A percentile compares a stretch with the other conserved stretches of the same genome.
phyloP scores from a whole-genome alignment of 2,888 invertebrate genomes.

The Microctonus brassicae region DNA sequence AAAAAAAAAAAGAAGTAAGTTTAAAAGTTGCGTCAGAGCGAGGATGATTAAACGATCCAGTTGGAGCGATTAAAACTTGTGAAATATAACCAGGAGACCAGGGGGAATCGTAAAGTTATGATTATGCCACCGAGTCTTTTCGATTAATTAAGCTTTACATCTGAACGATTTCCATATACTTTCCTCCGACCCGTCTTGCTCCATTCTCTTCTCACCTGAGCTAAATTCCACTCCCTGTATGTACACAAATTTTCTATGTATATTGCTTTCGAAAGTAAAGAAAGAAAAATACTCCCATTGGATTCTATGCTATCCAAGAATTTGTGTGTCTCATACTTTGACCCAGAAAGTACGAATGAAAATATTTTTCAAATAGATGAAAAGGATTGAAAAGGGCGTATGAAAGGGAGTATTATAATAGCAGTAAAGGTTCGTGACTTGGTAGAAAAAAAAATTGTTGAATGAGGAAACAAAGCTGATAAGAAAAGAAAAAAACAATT shows the following conservation, averaged over 20 bases:
- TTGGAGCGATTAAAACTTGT: constrained; percentile 29
- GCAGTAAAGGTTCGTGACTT: constrained; percentile 16
- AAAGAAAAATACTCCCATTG: constrained; percentile 10
- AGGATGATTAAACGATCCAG: constrained; percentile 25
- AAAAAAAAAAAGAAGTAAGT: constrained; percentile 21
- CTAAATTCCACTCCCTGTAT: background rate
- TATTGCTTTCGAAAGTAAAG: background rate
- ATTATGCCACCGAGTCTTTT: constrained; percentile 18
- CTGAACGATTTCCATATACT: constrained; percentile 8
- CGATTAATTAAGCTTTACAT: constrained; percentile 23
- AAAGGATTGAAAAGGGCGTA: constrained; percentile 15
- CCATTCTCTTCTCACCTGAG: constrained; percentile 1
- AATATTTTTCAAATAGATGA: constrained; percentile 9
- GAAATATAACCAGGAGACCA: constrained; percentile 19
- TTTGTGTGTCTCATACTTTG: constrained; percentile 11
- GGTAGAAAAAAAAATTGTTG: constrained; percentile 12
- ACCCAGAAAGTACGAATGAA: constrained; percentile 16
- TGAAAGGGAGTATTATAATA: constrained; percentile 15
- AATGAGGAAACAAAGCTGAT: constrained; percentile 6
- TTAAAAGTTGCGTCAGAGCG: constrained; percentile 10
- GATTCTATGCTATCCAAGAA: background rate
- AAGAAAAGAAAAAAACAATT: background rate
- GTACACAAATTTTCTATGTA: background rate
- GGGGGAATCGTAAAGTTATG: constrained; percentile 21
- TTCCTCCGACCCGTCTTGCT: background rate